Evolutionary conservation across 1,140 invertebrate species (phyloP), one percentile per base, ranked within the genome.

Genomic region (Asbolus verrucosus): DNA sequence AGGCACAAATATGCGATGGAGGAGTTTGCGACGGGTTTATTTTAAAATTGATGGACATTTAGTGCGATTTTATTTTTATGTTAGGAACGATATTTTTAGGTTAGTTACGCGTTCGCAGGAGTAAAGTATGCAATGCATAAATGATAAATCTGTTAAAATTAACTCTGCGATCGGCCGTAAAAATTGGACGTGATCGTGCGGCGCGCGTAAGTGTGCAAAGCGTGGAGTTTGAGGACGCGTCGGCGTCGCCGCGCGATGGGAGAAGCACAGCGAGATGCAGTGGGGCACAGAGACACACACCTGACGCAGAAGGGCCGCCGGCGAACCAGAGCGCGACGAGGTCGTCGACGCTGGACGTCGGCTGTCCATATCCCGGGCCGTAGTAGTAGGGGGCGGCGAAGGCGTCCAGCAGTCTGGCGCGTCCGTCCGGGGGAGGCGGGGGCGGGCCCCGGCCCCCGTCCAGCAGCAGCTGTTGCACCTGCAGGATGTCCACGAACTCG

Each of bases 401-500:
- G 31, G 71, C 66, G 71, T 75, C 75, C 69, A 70, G 69, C 27
- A 73, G 65, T 50, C 82, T 39, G 80, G 75, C 60, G 78, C 82
- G 80, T 63, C 80, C 81, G 18, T 67, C 65, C 30, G 24, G 36
- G 79, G 82, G 81, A 65, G 61, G 75, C 75, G 76, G 41, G 78
- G 78, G 69, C 80, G 76, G 46, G 76, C 75, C 16, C 77, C 61
- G 41, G 62, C 83, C 83, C 74, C 83, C 81, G 70, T 84, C 83
- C 77, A 86, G 81, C 74, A 86, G 80, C 76, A 87, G 78, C 75
- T 86, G 81, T 77, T 86, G 85, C 82, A 87, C 85, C 75, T 87
- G 85, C 27, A 85, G 83, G 75, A 86, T 86, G 81, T 87, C 85
- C 78, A 87, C 85, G 79, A 86, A 87, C 80, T 87, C 85, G 79